Conservation (phyloP, 1,140 invertebrate genomes). For the Nautilus pompilius region DNA sequence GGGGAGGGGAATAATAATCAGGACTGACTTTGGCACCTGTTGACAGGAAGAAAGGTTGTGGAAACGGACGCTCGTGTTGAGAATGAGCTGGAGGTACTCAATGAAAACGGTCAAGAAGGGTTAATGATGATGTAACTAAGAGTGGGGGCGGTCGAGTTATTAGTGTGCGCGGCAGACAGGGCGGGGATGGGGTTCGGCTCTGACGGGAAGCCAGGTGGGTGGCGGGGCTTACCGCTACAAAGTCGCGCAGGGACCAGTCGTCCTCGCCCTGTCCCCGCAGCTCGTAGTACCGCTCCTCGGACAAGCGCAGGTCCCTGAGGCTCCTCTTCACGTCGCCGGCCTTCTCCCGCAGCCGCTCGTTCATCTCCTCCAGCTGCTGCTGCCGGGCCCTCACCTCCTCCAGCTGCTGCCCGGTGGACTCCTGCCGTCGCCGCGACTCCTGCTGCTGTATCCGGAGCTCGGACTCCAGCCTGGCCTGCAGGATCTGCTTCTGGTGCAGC, state of each 20-base stretch:
- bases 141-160: too few relatives aligned
- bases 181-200: too few relatives aligned
- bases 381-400: slow-evolving; percentile 46
- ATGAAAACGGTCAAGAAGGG: too few relatives aligned
- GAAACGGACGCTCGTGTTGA: too few relatives aligned
- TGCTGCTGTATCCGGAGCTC: slow-evolving; percentile 49
- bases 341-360: slow-evolving; percentile 51
- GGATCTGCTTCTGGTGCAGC: slow-evolving; percentile 52
- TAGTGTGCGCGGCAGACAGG: too few relatives aligned
- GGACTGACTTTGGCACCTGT: too few relatives aligned
- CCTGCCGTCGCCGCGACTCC: slow-evolving; percentile 46
- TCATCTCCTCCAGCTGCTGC: slow-evolving; percentile 50
- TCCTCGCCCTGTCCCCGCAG: slow-evolving; percentile 41
- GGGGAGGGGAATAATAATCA: too few relatives aligned
- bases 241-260: slow-evolving; percentile 50
- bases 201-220: too few relatives aligned
- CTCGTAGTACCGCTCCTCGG: slow-evolving; percentile 50
- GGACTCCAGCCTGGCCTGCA: slow-evolving; percentile 50
- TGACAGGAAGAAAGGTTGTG: too few relatives aligned
- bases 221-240: slow-evolving; percentile 49
- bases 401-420: slow-evolving; percentile 47
- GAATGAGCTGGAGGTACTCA: too few relatives aligned
- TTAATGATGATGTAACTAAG: too few relatives aligned
- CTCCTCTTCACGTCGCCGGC: slow-evolving; percentile 46
- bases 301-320: slow-evolving; percentile 44